A percentile compares a stretch with the other conserved stretches of the same genome.
phyloP scores from a whole-genome alignment of 2,888 invertebrate genomes.

The Tetrapedia diversipes region DNA sequence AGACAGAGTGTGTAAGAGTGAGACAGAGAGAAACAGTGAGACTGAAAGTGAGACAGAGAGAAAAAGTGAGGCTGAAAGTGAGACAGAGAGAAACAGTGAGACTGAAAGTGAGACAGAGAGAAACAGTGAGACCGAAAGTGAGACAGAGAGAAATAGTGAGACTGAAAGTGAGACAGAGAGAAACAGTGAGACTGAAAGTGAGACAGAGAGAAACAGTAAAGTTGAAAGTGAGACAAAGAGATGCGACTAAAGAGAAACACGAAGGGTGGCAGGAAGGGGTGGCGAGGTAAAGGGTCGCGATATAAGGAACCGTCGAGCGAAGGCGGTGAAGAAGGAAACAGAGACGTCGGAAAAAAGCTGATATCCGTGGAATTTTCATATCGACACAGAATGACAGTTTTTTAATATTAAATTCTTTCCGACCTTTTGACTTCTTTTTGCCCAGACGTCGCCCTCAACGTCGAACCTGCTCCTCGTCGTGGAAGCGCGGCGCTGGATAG shows the following conservation, averaged over 20 bases:
- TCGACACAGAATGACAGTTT: constrained; percentile 81
- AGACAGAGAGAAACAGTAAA: too few relatives aligned
- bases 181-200: too few relatives aligned
- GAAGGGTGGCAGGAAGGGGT: background rate
- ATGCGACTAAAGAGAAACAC: constrained; percentile 49
- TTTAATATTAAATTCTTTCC: constrained; percentile 82
- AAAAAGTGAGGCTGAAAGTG: too few relatives aligned
- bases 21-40: too few relatives aligned
- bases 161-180: too few relatives aligned
- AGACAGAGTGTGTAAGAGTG: too few relatives aligned
- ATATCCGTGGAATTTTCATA: constrained; percentile 82
- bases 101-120: too few relatives aligned
- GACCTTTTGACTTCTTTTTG: constrained; percentile 71
- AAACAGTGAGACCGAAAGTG: too few relatives aligned
- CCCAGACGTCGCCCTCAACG: constrained; percentile 44
- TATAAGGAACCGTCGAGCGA: constrained; percentile 56
- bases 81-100: too few relatives aligned
- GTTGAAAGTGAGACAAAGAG: too few relatives aligned
- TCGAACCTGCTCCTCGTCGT: constrained; percentile 49
- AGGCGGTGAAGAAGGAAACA: constrained; percentile 59
- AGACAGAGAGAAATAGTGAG: too few relatives aligned
- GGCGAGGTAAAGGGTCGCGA: constrained; percentile 38
- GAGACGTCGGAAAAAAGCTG: constrained; percentile 70
- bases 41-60: too few relatives aligned
- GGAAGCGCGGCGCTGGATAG: constrained; percentile 11